phyloP scores from a whole-genome alignment of 2,797 vertebrate species.

The Pygocentrus nattereri region DNA sequence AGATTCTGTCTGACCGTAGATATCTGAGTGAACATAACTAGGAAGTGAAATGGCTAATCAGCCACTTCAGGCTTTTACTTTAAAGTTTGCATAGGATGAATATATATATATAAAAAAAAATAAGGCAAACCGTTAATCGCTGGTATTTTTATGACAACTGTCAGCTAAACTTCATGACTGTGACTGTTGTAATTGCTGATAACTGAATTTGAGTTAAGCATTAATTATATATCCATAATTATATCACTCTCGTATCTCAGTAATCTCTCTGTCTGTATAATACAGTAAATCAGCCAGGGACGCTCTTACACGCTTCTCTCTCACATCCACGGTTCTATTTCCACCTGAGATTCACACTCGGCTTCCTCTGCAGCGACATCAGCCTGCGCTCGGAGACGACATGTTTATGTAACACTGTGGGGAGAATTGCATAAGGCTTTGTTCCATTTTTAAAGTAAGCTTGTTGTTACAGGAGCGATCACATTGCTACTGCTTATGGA shows the following conservation, averaged over 20 bases:
- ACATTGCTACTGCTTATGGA: no score
- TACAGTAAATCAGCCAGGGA: neutral
- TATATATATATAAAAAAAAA: no score
- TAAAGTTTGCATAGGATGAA: no score
- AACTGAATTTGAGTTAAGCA: neutral
- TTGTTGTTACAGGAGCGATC: neutral
- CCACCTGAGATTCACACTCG: neutral
- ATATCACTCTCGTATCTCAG: neutral
- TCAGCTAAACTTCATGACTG: no score
- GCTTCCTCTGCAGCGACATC: neutral
- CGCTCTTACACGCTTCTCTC: neutral
- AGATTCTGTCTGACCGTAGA: no score
- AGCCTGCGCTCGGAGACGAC: conserved; percentile 21
- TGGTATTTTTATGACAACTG: no score
- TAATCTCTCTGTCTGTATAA: neutral
- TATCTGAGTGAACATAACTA: no score
- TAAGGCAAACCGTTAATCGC: no score
- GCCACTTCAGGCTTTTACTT: no score
- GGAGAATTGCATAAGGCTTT: conserved; percentile 59
- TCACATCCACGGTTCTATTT: neutral
- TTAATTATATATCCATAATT: neutral
- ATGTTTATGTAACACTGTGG: conserved; percentile 39
- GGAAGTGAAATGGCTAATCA: no score
- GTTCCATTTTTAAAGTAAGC: conserved; percentile 10
- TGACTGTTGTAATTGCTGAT: no score